Evolutionary conservation across 2,888 invertebrate species (phyloP).

Genomic region (Lasioglossum marginatum): DNA sequence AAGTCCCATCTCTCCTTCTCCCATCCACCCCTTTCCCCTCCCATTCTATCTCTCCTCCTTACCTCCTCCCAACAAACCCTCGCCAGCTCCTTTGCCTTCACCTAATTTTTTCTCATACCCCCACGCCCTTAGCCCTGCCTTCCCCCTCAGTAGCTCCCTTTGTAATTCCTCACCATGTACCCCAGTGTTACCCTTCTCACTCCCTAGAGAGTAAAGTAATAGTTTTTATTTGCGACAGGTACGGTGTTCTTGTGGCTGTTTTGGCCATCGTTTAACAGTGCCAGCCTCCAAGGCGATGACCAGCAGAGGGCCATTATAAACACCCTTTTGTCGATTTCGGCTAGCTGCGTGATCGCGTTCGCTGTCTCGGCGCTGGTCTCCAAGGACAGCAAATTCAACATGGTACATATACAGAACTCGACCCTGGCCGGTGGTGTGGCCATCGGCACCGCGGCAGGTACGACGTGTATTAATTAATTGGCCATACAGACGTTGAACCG

Average conservation of each 20-base stretch:
- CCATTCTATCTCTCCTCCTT: too few relatives aligned
- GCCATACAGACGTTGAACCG: not conserved
- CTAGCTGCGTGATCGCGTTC: conserved; percentile 93
- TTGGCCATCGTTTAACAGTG: conserved; percentile 99
- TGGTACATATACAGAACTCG: conserved; percentile 98
- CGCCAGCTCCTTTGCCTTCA: too few relatives aligned
- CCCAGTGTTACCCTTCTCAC: too few relatives aligned
- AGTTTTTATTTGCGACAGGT: conserved; percentile 85
- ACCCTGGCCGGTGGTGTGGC: conserved; percentile 97
- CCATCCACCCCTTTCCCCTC: too few relatives aligned
- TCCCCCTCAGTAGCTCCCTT: too few relatives aligned
- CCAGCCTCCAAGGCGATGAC: conserved; percentile 89
- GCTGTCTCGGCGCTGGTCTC: conserved; percentile 92
- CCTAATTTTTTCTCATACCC: too few relatives aligned
- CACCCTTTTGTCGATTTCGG: conserved; percentile 95
- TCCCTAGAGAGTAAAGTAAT: too few relatives aligned
- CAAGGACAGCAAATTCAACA: conserved; percentile 91
- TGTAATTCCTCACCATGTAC: too few relatives aligned
- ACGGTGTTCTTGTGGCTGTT: conserved; percentile 97
- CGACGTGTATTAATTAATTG: conserved; percentile 42
- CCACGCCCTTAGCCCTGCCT: too few relatives aligned
- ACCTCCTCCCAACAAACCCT: too few relatives aligned
- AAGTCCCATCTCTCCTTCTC: too few relatives aligned
- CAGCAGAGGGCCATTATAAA: conserved; percentile 96
- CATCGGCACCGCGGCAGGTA: conserved; percentile 91